These are phyloP conservation scores for Gambusia affinis DNA, from an alignment of 2,113 vertebrate genomes.

Conservation along the genomic window DNA sequence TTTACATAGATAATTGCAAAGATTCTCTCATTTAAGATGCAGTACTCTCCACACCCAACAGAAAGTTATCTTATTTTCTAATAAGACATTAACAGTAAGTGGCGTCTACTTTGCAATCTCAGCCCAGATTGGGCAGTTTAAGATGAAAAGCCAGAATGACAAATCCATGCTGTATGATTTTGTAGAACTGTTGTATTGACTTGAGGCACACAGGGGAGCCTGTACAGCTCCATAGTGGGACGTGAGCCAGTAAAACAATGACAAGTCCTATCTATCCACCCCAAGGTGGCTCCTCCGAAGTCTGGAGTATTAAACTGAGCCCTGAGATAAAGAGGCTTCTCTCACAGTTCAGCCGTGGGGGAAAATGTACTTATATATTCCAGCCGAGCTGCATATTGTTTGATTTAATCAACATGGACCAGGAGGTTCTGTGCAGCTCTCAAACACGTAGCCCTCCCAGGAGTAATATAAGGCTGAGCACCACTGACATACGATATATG, in stretches of 20 bases:
- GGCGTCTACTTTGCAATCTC: constrained; percentile 36
- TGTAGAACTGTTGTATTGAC: constrained; percentile 47
- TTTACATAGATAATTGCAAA: constrained; percentile 41
- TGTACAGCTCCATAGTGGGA: constrained; percentile 49
- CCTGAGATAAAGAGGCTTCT: constrained; percentile 68
- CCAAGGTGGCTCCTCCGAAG: constrained; percentile 68
- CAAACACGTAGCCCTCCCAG: constrained; percentile 64
- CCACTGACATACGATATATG: constrained; percentile 71
- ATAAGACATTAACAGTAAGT: constrained; percentile 49
- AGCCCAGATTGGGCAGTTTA: constrained; percentile 18
- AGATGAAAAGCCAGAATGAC: constrained; percentile 50
- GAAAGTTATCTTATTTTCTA: constrained; percentile 30
- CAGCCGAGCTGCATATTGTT: constrained; percentile 70
- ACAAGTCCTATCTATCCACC: constrained; percentile 74
- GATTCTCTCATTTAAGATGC: constrained; percentile 12
- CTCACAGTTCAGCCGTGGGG: constrained; percentile 46
- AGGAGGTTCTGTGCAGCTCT: constrained; percentile 54
- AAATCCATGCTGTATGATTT: constrained; percentile 59
- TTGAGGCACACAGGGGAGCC: constrained; percentile 57
- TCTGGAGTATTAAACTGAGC: constrained; percentile 73
- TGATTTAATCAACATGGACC: constrained; percentile 70
- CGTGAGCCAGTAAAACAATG: constrained; percentile 71
- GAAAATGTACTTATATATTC: constrained; percentile 68
- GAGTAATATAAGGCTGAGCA: constrained; percentile 65
- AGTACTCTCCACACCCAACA: neutral